phyloP scores from a whole-genome alignment of 2,113 vertebrate species.

The Arizona elegans region DNA sequence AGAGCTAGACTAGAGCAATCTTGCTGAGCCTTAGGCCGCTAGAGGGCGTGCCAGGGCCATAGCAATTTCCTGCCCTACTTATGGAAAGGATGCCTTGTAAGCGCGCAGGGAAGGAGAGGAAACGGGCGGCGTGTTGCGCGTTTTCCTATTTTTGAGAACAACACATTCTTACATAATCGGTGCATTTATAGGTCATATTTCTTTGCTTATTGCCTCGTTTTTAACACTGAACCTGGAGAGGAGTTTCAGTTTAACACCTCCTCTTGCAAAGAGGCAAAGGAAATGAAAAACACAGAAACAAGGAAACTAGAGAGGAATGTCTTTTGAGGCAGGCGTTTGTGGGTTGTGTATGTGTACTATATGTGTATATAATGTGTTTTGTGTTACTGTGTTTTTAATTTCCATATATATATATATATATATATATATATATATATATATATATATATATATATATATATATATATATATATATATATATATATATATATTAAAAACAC shows the following conservation, averaged over 20 bases:
- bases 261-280: neutral
- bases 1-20: no score
- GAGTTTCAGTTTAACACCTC: neutral
- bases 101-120: neutral
- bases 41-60: constrained; percentile 33
- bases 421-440: no score
- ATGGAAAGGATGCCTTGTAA: neutral
- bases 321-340: neutral
- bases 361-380: neutral
- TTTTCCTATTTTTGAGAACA: neutral
- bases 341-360: neutral
- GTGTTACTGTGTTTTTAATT: no score
- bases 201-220: neutral
- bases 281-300: neutral
- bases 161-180: neutral
- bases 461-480: no score
- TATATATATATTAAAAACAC: neutral
- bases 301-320: neutral
- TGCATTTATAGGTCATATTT: neutral
- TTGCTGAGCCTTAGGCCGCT: neutral
- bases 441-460: no score
- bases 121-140: fast-evolving
- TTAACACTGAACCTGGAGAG: neutral
- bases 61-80: neutral
- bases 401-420: no score